Base-by-base conservation (phyloP, 1,140 invertebrate genomes). In the Aethina tumida region DNA sequence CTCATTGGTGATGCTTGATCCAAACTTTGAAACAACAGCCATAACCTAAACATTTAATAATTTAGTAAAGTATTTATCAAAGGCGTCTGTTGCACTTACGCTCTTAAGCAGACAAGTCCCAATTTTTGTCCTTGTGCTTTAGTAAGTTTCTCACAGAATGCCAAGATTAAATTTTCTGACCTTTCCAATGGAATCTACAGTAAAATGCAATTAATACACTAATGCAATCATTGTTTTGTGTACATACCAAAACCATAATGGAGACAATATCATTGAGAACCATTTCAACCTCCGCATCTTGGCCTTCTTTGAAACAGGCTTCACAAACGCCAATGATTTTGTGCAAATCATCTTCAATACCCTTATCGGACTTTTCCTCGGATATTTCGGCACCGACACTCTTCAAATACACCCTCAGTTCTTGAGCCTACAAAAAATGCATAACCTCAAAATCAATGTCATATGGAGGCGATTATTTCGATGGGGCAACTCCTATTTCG, bases 301-400 rank as follows among this genome's bases (percentile, higher is more conserved):
- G 80, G 2, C 77, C 76, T 56, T 86, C 86, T 54, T 87, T 85
- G 62, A 94, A 94, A 62, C 86, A 91, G 27, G 84, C 74, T 62
- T 94, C 88, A 60, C 88, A 94, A 5, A 91, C 90, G 34, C 85
- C 84, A 55, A 96, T 92, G 46, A 96, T 92, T 65, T 96, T 90
- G 58, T 91, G 84, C 38, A 96, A 68, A 70, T 96, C 90, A 74
- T 91, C 85, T 61, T 92, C 84, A 49, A 93, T 81, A 6, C 88
- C 89, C 67, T 90, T 89, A 1, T 79, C 72, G 5, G 84, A 84
- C 55, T 88, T 88, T 58, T 94, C 87, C 55, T 87, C 83, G 2
- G 87, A 86, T 49, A 96, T 88, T 68, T 92, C 86, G 16, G 90
- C 91, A 18, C 91, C 91, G 12, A 93, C 68, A 43, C 77, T 79